A percentile compares a stretch with the other conserved stretches of the same genome.
These are phyloP conservation scores for Lateolabrax maculatus DNA, from an alignment of 2,797 vertebrate species.

Conservation along the genomic window DNA sequence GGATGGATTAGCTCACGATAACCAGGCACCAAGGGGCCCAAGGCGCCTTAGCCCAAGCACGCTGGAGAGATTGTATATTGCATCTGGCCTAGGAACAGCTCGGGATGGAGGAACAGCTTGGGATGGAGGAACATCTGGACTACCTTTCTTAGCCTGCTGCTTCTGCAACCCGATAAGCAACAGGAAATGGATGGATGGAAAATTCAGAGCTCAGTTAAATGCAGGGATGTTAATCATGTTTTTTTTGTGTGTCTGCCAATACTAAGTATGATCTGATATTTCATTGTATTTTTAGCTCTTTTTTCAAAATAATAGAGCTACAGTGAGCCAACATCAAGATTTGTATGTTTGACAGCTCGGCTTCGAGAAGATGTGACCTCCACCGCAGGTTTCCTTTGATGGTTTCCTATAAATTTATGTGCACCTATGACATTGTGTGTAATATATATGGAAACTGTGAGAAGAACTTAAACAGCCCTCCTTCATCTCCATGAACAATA, in stretches of 20 bases:
- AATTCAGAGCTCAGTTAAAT: too few species aligned
- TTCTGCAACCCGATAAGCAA: too few species aligned
- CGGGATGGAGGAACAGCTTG: too few species aligned
- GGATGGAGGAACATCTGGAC: too few species aligned
- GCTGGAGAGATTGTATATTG: too few species aligned
- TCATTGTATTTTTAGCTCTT: background rate
- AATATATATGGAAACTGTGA: background rate
- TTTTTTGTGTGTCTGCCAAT: too few species aligned
- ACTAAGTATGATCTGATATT: background rate
- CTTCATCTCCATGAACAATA: background rate
- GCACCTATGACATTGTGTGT: background rate
- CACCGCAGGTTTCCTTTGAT: conserved; percentile 6
- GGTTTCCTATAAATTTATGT: conserved; percentile 1
- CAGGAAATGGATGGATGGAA: background rate
- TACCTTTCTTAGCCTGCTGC: too few species aligned
- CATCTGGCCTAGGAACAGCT: too few species aligned
- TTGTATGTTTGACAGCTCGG: background rate
- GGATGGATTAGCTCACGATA: background rate
- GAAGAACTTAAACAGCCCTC: background rate
- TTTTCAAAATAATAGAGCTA: background rate
- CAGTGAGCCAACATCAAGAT: conserved; percentile 11
- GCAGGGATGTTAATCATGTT: too few species aligned
- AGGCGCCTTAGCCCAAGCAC: background rate
- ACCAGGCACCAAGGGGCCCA: background rate
- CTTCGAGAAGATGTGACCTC: background rate